Evolutionary conservation across 2,797 vertebrate genomes (phyloP).

Genomic region (Sebastes minor): DNA sequence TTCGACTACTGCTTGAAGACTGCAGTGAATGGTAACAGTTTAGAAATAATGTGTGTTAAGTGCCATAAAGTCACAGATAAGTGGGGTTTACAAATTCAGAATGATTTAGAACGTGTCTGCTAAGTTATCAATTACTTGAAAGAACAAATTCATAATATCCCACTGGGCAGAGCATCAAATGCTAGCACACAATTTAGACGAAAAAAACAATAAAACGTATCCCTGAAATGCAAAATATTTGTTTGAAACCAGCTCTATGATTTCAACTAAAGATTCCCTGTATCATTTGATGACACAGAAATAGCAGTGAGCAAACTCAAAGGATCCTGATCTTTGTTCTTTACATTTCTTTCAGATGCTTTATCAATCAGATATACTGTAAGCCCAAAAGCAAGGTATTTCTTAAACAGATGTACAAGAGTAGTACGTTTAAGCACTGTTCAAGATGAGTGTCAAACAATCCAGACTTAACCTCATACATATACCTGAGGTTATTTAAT

Average conservation of each 20-base stretch:
- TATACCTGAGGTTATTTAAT: constrained; percentile 44
- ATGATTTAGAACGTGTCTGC: not conserved
- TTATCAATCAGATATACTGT: constrained; percentile 22
- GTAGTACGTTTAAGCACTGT: constrained; percentile 30
- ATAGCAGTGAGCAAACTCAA: not conserved
- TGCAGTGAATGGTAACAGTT: not conserved
- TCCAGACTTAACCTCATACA: constrained; percentile 2
- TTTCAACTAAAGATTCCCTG: not conserved
- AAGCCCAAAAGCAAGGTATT: constrained; percentile 1
- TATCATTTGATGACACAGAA: not conserved
- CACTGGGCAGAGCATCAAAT: not conserved
- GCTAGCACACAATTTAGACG: not conserved
- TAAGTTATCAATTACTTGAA: not conserved
- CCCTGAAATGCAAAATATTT: not conserved
- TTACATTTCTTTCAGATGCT: constrained; percentile 24
- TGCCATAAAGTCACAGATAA: not conserved
- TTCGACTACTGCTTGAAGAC: not conserved
- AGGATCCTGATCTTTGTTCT: not conserved
- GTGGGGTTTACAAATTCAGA: not conserved
- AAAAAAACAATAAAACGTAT: not conserved
- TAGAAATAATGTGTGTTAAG: not conserved
- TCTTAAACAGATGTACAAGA: constrained; percentile 43
- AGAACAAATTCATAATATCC: not conserved
- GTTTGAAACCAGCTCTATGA: not conserved
- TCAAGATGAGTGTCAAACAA: constrained; percentile 37